Conservation (phyloP, 2,888 invertebrate genomes). For the Agrochola lychnidis region DNA sequence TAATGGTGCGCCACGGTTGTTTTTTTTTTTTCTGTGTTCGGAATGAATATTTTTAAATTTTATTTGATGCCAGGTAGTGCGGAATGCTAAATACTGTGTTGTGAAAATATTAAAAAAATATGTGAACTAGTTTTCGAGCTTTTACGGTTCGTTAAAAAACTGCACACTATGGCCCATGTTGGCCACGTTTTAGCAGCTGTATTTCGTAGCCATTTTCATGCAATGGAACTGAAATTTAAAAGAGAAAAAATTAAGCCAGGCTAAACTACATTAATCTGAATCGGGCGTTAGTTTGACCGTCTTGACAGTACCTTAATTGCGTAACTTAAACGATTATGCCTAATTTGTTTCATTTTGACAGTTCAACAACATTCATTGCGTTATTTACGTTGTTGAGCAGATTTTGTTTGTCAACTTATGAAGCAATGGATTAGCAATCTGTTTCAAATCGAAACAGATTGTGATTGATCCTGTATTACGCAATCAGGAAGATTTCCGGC, state of each 20-base stretch:
- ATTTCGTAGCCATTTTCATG: neutral
- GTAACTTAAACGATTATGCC: too few relatives aligned
- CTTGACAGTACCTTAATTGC: too few relatives aligned
- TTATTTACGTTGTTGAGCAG: too few relatives aligned
- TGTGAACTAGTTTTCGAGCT: slow-evolving; percentile 23
- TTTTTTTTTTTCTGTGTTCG: slow-evolving; percentile 70
- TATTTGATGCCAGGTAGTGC: slow-evolving; percentile 68
- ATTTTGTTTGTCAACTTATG: too few relatives aligned
- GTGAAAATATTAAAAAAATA: slow-evolving; percentile 42
- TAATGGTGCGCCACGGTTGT: slow-evolving; percentile 68
- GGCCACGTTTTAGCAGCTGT: neutral
- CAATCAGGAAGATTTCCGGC: too few relatives aligned
- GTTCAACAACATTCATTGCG: too few relatives aligned
- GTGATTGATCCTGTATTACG: too few relatives aligned
- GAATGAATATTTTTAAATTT: slow-evolving; percentile 78
- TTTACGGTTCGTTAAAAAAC: slow-evolving; percentile 17
- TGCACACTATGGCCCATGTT: slow-evolving; percentile 4
- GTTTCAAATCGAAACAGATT: too few relatives aligned
- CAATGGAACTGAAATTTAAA: neutral
- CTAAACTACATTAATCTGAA: neutral
- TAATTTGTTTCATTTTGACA: too few relatives aligned
- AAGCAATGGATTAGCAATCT: too few relatives aligned
- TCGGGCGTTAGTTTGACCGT: too few relatives aligned
- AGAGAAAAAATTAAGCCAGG: neutral
- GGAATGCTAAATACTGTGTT: slow-evolving; percentile 52